Base-by-base conservation (phyloP, 2,797 vertebrate species). In the Champsocephalus esox region DNA sequence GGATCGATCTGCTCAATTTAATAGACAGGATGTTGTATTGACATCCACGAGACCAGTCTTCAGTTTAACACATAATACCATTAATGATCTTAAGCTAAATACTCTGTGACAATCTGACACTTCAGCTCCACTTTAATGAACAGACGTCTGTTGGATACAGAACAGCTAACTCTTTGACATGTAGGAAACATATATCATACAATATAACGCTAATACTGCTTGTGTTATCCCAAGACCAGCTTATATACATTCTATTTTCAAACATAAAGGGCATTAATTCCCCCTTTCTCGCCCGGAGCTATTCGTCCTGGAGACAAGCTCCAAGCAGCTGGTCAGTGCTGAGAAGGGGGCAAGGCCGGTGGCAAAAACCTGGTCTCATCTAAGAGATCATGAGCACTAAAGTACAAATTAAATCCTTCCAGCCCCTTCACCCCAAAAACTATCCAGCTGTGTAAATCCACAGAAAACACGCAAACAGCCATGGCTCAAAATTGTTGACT, bases 391-490 rank as follows among this genome's bases (percentile, higher is more conserved):
- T 61, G 45, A 85, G 73, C 63, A 67, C 58, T 75, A 84, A 87
- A 90, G 66, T 44, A 75, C 59, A 75, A 73, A 69, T 80, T 65
- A 87, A 89, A 92, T 87, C 84, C 87, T 73, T 79, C 54, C 45
- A 75, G 73, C 19, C 70, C 32, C 72, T 65, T 73, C 66, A 59
- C 32, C 75, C 71, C 49, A 76, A 84, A 85, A 79, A 56, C 67
- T 76, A 78, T 85, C 82, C 85, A 84, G 87, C 81, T 89, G 86
- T 80, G 83, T 62, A 86, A 90, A 88, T 90, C 83, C 85, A 85
- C 66, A 77, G 48, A 86, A 91, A 81, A 82, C 70, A 84, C 45
- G 19, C 78, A 80, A 87, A 89, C 64, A 77, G 32, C 65, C 50
- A 21, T 3, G 51, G 72, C 54, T 87, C 54, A 82, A 56, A 83